Conservation (phyloP, 2,113 vertebrate genomes). For the Platysteira castanea region DNA sequence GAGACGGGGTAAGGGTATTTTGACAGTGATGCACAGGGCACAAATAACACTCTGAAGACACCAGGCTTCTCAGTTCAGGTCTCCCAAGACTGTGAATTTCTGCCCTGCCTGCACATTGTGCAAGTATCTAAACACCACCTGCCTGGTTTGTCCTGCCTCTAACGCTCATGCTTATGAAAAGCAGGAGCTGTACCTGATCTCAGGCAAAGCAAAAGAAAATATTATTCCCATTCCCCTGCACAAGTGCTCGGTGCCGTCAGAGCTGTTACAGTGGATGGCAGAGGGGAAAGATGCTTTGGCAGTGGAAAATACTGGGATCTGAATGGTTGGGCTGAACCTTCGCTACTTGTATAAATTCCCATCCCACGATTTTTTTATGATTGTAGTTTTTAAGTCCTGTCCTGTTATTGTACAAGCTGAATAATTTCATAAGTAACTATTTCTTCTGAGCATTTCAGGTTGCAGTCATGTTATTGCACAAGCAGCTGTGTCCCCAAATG, state of each 20-base stretch:
- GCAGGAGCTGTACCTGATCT: neutral
- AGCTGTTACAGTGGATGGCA: neutral
- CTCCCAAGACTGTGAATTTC: neutral
- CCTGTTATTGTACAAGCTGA: neutral
- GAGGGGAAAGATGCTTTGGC: neutral
- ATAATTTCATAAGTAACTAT: neutral
- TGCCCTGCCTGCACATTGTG: neutral
- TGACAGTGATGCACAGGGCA: neutral
- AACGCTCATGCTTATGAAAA: neutral
- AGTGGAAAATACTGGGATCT: neutral
- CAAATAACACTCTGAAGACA: fast-evolving
- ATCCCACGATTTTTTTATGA: neutral
- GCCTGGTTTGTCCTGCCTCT: neutral
- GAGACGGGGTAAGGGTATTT: neutral
- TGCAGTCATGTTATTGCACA: neutral
- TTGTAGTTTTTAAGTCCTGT: neutral
- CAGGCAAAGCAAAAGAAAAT: neutral
- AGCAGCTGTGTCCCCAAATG: fast-evolving
- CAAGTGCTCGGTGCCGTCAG: fast-evolving
- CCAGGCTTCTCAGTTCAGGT: neutral
- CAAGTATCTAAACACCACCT: neutral
- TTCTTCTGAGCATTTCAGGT: neutral
- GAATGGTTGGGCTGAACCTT: neutral
- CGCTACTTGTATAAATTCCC: neutral
- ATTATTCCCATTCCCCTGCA: neutral